phyloP scores from a whole-genome alignment of 35 echinoderm and acorn worm genomes.

The Patiria miniata region DNA sequence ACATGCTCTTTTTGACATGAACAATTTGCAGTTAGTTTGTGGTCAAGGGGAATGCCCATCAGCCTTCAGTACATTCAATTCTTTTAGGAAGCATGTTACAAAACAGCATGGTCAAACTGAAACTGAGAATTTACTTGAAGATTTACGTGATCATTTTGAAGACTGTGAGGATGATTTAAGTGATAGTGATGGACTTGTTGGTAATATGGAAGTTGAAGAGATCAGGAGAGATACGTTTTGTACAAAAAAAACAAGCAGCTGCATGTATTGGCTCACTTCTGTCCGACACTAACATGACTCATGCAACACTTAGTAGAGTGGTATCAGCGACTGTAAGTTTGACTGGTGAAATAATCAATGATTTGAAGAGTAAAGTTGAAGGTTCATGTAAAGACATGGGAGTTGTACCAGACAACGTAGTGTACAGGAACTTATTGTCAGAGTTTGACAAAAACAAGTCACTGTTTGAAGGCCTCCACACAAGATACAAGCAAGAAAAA shows the following conservation, averaged over 20 bases:
- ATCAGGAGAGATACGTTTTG: no score
- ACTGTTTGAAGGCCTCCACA: slow-evolving; percentile 14
- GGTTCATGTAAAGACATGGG: background rate
- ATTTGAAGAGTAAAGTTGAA: slow-evolving; percentile 27
- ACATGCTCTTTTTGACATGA: slow-evolving; percentile 46
- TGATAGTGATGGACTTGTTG: no score
- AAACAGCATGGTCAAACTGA: slow-evolving; percentile 4
- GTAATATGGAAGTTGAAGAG: no score
- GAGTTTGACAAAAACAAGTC: slow-evolving; percentile 12
- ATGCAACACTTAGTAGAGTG: slow-evolving; percentile 15
- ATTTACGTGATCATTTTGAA: no score
- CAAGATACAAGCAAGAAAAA: slow-evolving; percentile 41
- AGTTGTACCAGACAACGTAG: background rate
- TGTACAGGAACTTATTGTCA: background rate
- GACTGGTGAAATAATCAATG: slow-evolving; percentile 8
- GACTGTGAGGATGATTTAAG: no score
- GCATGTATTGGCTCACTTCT: slow-evolving; percentile 31
- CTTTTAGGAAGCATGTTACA: slow-evolving; percentile 27
- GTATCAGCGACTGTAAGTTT: background rate
- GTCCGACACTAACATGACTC: slow-evolving; percentile 34
- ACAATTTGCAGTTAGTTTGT: slow-evolving; percentile 19
- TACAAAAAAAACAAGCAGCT: background rate
- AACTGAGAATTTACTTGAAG: background rate
- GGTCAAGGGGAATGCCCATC: slow-evolving; percentile 11
- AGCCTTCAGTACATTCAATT: slow-evolving; percentile 12